Evolutionary conservation across 2,888 invertebrate species (phyloP).

Genomic region (Chydorus sphaericus): DNA sequence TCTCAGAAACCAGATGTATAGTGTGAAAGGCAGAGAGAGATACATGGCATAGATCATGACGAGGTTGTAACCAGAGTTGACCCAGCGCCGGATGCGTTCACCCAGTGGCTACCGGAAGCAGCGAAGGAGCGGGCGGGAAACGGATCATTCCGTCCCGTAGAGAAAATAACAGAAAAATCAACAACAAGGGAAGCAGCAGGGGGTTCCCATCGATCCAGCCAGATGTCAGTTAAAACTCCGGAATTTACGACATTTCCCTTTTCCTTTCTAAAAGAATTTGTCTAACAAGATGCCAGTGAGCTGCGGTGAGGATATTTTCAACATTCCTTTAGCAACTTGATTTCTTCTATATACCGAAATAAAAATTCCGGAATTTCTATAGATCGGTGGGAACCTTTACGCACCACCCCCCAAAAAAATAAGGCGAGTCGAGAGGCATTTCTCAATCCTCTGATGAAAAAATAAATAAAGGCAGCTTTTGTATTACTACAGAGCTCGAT

Average conservation of each 20-base stretch:
- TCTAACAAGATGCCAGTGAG: no score
- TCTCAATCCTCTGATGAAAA: neutral
- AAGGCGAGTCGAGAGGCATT: neutral
- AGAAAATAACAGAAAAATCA: no score
- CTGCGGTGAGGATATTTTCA: no score
- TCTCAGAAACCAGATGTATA: slow-evolving; percentile 53
- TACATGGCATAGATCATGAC: slow-evolving; percentile 67
- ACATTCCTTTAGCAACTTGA: no score
- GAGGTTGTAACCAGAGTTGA: slow-evolving; percentile 64
- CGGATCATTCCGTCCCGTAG: no score
- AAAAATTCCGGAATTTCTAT: neutral
- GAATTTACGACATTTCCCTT: no score
- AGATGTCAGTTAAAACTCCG: no score
- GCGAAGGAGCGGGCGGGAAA: no score
- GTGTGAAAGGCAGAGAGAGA: slow-evolving; percentile 50
- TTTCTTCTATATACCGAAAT: slow-evolving; percentile 1
- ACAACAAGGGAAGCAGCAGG: no score
- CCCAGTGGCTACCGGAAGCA: slow-evolving; percentile 12
- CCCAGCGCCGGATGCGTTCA: slow-evolving; percentile 32
- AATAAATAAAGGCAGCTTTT: neutral
- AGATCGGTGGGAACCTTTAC: neutral
- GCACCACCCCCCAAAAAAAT: neutral
- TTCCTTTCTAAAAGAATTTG: no score
- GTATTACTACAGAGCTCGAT: no score
- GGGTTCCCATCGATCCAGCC: no score